Percentiles rank a stretch among this genome's conserved stretches.
These are phyloP conservation scores for Mallotus villosus DNA, from an alignment of 2,797 vertebrate species.

Conservation along the genomic window DNA sequence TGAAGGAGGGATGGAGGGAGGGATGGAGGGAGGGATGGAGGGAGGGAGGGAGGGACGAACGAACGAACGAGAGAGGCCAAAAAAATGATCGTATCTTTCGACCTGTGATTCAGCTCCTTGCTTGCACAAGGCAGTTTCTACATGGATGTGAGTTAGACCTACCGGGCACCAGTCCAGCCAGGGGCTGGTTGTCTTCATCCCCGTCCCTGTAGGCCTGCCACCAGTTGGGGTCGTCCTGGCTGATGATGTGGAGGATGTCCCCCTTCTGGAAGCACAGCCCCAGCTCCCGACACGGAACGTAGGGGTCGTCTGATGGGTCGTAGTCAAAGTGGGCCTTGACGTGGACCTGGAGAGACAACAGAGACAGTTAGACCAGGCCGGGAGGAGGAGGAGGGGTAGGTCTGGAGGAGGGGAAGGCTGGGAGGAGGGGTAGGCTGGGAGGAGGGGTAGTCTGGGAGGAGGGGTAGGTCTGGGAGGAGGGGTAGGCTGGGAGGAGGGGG, in stretches of 20 bases:
- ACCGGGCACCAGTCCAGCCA: slow-evolving; percentile 76
- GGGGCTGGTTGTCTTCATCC: slow-evolving; percentile 95
- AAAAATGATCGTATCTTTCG: not conserved
- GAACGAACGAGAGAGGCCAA: not conserved
- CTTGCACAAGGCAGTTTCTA: not conserved
- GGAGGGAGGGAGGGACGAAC: slow-evolving; percentile 1
- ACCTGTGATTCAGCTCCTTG: not conserved
- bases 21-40: not conserved
- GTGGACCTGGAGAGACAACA: slow-evolving; percentile 80
- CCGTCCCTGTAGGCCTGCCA: slow-evolving; percentile 99
- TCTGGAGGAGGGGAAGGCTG: too few relatives aligned
- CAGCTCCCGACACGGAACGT: slow-evolving; percentile 94
- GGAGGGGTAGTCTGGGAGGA: not conserved
- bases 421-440: slow-evolving; percentile 23
- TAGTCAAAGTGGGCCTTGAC: slow-evolving; percentile 97
- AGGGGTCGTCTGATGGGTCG: slow-evolving; percentile 96
- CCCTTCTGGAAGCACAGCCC: slow-evolving; percentile 97
- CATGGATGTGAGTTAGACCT: not conserved
- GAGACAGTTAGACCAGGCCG: not conserved
- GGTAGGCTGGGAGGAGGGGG: not conserved
- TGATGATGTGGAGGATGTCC: slow-evolving; percentile 97
- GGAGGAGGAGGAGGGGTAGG: too few relatives aligned
- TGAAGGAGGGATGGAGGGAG: slow-evolving; percentile 49
- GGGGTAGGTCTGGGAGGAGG: too few relatives aligned
- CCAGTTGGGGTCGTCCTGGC: slow-evolving; percentile 98